phyloP scores from a whole-genome alignment of 2,797 vertebrate species.

The Micrastur ruficollis region DNA sequence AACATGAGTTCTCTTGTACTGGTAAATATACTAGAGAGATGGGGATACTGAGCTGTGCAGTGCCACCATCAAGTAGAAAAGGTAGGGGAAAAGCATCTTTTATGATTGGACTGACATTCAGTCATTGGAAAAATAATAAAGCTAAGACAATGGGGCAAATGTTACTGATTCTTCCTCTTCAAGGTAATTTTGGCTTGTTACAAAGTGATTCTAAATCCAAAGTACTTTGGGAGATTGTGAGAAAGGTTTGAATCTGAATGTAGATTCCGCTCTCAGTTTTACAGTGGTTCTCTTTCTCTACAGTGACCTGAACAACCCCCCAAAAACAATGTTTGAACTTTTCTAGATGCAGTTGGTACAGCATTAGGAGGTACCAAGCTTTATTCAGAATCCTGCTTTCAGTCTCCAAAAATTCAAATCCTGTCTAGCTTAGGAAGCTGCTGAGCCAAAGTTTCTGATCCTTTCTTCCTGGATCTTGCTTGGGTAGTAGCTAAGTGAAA shows the following conservation, averaged over 20 bases:
- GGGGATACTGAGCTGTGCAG: not conserved
- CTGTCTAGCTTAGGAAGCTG: not conserved
- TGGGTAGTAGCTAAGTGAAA: not conserved
- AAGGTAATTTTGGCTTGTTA: not conserved
- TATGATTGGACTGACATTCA: not conserved
- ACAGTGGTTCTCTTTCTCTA: not conserved
- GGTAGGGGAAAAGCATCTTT: not conserved
- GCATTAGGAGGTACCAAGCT: not conserved
- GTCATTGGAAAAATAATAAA: not conserved
- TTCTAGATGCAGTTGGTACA: not conserved
- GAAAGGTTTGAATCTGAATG: not conserved
- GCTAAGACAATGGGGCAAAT: not conserved
- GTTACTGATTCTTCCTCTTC: not conserved
- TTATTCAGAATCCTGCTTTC: not conserved
- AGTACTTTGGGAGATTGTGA: not conserved
- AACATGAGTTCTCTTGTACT: not conserved
- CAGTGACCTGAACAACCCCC: not conserved
- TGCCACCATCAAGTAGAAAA: not conserved
- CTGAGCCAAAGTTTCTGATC: not conserved
- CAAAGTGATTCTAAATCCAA: not conserved
- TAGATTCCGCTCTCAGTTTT: not conserved
- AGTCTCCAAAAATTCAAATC: not conserved
- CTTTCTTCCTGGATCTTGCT: not conserved
- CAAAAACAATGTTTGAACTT: not conserved
- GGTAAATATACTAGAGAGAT: not conserved